A percentile compares a stretch with the other conserved stretches of the same genome.
phyloP scores from a whole-genome alignment of 2,113 vertebrate species.

The Stercorarius parasiticus region DNA sequence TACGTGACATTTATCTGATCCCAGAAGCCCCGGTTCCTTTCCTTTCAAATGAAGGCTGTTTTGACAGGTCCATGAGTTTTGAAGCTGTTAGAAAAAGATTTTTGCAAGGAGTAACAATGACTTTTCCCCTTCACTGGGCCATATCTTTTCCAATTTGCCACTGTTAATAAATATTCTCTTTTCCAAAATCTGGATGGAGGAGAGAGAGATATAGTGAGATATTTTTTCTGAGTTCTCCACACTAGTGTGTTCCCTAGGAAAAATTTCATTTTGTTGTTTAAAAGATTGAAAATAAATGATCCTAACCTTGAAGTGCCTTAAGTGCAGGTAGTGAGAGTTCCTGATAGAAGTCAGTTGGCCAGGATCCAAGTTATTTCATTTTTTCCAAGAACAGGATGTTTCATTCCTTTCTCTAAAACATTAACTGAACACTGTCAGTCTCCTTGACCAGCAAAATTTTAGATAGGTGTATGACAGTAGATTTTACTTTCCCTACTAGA shows the following conservation, averaged over 20 bases:
- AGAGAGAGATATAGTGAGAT: not conserved
- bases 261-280: not conserved
- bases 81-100: not conserved
- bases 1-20: not conserved
- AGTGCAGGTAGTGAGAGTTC: not conserved
- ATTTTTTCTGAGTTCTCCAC: not conserved
- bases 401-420: not conserved
- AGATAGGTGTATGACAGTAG: not conserved
- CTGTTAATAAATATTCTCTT: slow-evolving; percentile 2
- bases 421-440: not conserved
- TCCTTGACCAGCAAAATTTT: not conserved
- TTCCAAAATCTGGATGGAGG: not conserved
- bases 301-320: not conserved
- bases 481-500: not conserved
- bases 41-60: not conserved
- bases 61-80: not conserved
- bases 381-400: not conserved
- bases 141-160: not conserved
- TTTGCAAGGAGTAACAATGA: not conserved
- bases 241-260: not conserved
- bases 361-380: not conserved
- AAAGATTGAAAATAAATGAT: not conserved
- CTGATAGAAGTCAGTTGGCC: not conserved
- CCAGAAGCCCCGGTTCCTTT: not conserved
- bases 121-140: not conserved